These are phyloP conservation scores for Hesperophylax magnus DNA, from an alignment of 1,140 invertebrate species.

Conservation along the genomic window DNA sequence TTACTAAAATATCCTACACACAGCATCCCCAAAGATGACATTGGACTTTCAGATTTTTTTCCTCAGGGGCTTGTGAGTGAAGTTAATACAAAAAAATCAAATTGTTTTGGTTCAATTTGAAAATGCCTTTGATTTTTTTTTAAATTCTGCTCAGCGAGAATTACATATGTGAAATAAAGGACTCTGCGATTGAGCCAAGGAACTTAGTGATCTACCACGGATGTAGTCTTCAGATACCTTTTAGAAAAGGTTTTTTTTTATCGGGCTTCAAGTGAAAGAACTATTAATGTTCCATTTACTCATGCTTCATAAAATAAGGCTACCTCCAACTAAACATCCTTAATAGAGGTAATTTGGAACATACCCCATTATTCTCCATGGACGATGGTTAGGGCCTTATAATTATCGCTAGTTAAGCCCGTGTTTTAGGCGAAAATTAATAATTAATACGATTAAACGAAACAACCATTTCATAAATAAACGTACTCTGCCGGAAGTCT, in stretches of 20 bases:
- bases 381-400: background rate
- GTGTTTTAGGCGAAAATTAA: conserved; percentile 11
- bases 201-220: too few relatives aligned
- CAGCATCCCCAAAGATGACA: too few relatives aligned
- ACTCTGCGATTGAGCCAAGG: too few relatives aligned
- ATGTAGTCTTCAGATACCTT: too few relatives aligned
- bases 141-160: too few relatives aligned
- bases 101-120: too few relatives aligned
- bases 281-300: conserved; percentile 2
- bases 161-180: too few relatives aligned
- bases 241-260: background rate
- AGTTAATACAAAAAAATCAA: too few relatives aligned
- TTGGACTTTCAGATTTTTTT: too few relatives aligned
- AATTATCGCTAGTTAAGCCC: conserved; percentile 34
- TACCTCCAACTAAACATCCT: conserved; percentile 4
- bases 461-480: background rate
- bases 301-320: background rate
- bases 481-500: conserved; percentile 6
- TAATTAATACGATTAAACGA: conserved; percentile 36
- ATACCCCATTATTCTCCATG: conserved; percentile 25
- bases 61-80: too few relatives aligned
- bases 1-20: too few relatives aligned
- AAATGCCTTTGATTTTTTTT: too few relatives aligned
- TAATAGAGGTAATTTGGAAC: conserved; percentile 14
- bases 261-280: background rate